These are phyloP conservation scores for Gasteruption jaculator DNA, from an alignment of 2,888 invertebrate genomes.

Conservation along the genomic window DNA sequence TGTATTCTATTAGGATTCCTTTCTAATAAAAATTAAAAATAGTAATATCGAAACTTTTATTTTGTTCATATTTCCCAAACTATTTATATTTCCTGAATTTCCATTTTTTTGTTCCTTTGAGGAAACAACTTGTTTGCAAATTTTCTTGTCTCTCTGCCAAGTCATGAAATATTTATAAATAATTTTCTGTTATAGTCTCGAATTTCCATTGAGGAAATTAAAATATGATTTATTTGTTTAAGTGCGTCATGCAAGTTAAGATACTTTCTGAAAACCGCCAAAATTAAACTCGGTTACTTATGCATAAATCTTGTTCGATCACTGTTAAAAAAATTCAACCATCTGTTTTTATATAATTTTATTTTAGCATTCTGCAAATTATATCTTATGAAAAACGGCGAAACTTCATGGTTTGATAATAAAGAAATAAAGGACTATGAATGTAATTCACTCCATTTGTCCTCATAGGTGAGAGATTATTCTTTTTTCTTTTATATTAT, in stretches of 20 bases:
- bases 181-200: not conserved
- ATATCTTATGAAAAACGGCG: constrained; percentile 27
- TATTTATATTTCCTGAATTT: not conserved
- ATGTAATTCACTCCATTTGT: constrained; percentile 35
- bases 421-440: constrained; percentile 24
- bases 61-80: not conserved
- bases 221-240: no score
- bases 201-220: no score
- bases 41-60: not conserved
- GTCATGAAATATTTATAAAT: not conserved
- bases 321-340: no score
- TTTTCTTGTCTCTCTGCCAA: not conserved
- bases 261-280: no score
- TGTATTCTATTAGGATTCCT: constrained; percentile 4
- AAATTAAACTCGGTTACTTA: no score
- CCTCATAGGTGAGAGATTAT: constrained; percentile 35
- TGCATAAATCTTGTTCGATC: no score
- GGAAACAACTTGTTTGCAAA: not conserved
- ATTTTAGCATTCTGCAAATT: constrained; percentile 22
- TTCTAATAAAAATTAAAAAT: not conserved
- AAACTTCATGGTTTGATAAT: no score
- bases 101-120: not conserved
- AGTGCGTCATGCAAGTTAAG: no score
- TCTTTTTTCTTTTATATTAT: not conserved
- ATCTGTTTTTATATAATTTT: no score